Percentiles rank a stretch among this genome's conserved stretches.
These are phyloP conservation scores for Megaceryle alcyon DNA, from an alignment of 2,797 vertebrate genomes.

Conservation along the genomic window DNA sequence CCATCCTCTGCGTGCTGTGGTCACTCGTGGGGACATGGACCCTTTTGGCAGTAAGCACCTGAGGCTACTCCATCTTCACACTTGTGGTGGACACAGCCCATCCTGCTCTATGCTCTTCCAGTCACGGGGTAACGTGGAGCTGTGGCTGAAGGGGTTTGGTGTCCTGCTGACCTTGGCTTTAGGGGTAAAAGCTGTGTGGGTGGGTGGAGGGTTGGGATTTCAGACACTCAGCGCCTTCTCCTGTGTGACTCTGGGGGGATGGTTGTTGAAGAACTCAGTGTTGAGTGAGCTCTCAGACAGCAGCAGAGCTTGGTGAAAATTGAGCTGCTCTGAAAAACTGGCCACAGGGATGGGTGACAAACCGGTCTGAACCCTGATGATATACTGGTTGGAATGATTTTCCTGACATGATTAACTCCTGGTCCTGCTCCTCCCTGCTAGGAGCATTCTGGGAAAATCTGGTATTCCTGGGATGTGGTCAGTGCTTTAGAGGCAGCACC, in stretches of 20 bases:
- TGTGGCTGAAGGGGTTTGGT: background rate
- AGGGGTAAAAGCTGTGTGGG: background rate
- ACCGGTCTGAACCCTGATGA: accelerated
- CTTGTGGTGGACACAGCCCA: accelerated
- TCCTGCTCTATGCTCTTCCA: background rate
- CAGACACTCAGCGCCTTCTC: background rate
- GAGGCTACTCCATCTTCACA: accelerated
- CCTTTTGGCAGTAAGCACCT: accelerated
- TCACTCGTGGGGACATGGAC: accelerated
- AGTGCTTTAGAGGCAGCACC: background rate
- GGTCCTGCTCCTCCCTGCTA: background rate
- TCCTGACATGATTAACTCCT: background rate
- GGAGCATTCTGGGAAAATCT: background rate
- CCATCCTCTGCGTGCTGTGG: background rate
- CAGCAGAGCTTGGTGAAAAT: accelerated
- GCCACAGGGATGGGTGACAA: background rate
- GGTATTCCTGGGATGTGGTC: background rate
- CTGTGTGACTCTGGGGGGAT: background rate
- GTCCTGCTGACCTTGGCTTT: background rate
- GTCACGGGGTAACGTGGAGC: accelerated
- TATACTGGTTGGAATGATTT: background rate
- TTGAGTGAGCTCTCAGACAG: accelerated
- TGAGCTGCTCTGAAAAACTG: background rate
- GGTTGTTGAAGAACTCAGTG: accelerated
- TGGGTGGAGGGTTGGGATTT: background rate